Base-by-base conservation (phyloP, 1,140 invertebrate genomes). In the Ctenoplectra terminalis region DNA sequence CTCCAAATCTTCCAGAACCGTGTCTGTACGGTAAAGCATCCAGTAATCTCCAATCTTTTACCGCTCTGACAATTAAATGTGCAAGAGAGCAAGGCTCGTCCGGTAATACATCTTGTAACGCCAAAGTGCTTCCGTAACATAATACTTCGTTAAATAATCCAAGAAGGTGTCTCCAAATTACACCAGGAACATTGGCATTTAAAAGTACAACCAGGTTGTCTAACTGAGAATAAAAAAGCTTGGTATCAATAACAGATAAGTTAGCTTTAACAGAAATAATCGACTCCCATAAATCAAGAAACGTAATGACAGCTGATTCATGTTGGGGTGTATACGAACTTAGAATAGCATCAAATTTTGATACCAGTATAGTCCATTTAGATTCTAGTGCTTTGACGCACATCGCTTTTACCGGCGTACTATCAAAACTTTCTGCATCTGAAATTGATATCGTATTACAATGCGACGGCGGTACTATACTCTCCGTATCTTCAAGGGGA, bases 241-340 rank as follows among this genome's bases (percentile, higher is more conserved):
- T 97, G 5, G 97, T 98, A 90, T 98, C 97, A 76, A 97, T 96
- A 17, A 98, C 96, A 31, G 97, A 98, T 34, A 98, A 94, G 94
- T 98, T 98, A 20, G 97, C 97, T 93, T 97, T 98, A 0, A 98
- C 97, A 61, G 97, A 98, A 90, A 98, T 98, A n/a, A 97, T 97
- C 81, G 97, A 97, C 90, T 98, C 97, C 97, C 97, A 98, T 15
- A 98, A 93, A 72, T 96, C 96, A 60, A 98, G 94, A 90, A 98
- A 98, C 34, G 97, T 97, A 52, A 98, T 94, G 63, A 98, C 92
- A 6, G 94, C 93, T 7, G 93, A 93, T 83, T 95, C 93, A 74
- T 94, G 90, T 29, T 93, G 92, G 1, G 91, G 87, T 6, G 94
- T 92, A 81, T 94, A 94, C 29, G 92, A 92, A 48, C 92, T 87